Conservation (phyloP, 2,113 vertebrate species). For the Urocolius indicus region DNA sequence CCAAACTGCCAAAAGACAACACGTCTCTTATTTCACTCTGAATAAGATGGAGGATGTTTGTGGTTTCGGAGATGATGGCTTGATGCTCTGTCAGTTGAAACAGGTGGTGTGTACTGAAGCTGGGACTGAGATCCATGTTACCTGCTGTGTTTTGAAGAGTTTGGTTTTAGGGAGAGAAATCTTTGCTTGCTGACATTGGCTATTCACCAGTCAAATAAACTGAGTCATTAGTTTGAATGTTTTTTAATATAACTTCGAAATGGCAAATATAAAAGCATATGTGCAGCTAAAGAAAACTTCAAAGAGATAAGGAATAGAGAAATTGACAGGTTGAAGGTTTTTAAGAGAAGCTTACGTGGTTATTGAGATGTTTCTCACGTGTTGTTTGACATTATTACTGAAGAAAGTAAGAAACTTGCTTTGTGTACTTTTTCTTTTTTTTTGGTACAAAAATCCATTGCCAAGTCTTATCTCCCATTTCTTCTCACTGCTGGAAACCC, state of each 20-base stretch:
- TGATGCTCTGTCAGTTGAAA: conserved; percentile 22
- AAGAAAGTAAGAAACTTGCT: background rate
- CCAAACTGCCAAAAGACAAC: conserved; percentile 44
- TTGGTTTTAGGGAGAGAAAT: background rate
- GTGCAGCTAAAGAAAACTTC: background rate
- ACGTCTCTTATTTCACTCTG: conserved; percentile 3
- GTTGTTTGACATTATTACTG: background rate
- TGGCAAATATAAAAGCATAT: background rate
- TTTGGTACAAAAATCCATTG: background rate
- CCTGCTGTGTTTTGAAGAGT: background rate
- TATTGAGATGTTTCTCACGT: background rate
- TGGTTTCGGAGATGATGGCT: conserved; percentile 46
- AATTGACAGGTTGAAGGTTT: background rate
- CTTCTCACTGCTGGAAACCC: background rate
- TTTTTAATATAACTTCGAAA: background rate
- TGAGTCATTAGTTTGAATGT: background rate
- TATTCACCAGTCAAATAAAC: background rate
- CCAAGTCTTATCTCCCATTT: background rate
- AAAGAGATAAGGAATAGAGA: background rate
- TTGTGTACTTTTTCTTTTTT: background rate
- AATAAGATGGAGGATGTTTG: conserved; percentile 12
- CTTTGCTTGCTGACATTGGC: background rate
- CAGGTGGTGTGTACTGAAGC: background rate
- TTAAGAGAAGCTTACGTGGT: background rate
- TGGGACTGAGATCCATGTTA: background rate